Evolutionary conservation across 2,113 vertebrate genomes (phyloP).

Genomic region (Athene noctua): DNA sequence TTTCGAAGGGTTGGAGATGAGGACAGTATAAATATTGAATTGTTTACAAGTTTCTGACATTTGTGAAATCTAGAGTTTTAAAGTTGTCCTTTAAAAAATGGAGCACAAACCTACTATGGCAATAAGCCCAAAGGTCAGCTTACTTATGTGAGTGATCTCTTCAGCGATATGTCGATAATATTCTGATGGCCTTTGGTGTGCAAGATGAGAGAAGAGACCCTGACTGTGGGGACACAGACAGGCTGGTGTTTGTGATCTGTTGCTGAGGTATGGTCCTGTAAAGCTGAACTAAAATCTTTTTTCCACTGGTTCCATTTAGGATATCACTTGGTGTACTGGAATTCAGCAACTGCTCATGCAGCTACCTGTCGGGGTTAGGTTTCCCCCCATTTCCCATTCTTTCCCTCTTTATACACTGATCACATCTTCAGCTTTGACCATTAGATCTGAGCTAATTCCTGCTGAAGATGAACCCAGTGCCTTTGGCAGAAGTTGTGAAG

Average conservation of each 20-base stretch:
- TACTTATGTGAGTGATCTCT: background rate
- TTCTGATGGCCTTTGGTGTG: background rate
- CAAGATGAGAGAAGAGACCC: background rate
- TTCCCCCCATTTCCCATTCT: background rate
- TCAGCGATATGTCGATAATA: background rate
- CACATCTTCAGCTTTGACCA: background rate
- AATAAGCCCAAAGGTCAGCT: conserved; percentile 9
- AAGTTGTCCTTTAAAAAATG: conserved; percentile 21
- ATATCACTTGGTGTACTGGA: background rate
- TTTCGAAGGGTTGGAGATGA: background rate
- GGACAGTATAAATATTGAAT: background rate
- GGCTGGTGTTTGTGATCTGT: background rate
- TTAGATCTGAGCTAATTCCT: background rate
- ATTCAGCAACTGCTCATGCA: background rate
- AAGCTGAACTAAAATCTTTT: background rate
- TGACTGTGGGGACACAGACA: background rate
- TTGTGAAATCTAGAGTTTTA: conserved; percentile 39
- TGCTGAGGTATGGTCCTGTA: background rate
- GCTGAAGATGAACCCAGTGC: background rate
- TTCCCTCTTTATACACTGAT: background rate
- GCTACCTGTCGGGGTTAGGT: background rate
- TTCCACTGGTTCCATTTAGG: background rate
- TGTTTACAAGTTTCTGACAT: conserved; percentile 19
- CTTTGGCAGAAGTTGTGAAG: background rate
- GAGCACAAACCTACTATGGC: background rate